Conservation (phyloP, 2,797 vertebrate species). For the Gambusia yucatana region DNA sequence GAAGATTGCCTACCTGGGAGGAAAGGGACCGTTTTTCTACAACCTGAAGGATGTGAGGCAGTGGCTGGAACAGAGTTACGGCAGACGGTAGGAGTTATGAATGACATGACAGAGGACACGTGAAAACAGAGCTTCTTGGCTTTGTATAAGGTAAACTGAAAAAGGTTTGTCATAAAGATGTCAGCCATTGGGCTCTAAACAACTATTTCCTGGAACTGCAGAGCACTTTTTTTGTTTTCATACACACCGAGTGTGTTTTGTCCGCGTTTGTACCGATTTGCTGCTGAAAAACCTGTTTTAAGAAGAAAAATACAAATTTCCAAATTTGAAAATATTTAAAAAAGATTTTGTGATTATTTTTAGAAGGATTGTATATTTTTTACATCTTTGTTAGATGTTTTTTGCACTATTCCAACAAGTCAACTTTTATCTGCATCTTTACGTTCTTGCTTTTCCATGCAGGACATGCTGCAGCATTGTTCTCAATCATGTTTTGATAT, state of each 20-base stretch:
- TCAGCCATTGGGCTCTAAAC: constrained; percentile 14
- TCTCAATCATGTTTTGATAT: constrained; percentile 7
- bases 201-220: constrained; percentile 34
- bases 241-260: constrained; percentile 29
- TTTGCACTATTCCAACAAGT: constrained; percentile 41
- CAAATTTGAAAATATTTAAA: constrained; percentile 3
- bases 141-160: constrained; percentile 33
- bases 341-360: constrained; percentile 7
- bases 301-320: constrained; percentile 13
- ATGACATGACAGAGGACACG: constrained; percentile 68
- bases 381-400: constrained; percentile 15
- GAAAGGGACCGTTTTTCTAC: constrained; percentile 97
- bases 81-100: constrained; percentile 81
- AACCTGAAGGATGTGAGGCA: constrained; percentile 89
- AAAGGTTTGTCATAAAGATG: constrained; percentile 77
- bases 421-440: constrained; percentile 28
- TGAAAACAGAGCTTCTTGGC: constrained; percentile 59
- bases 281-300: constrained; percentile 19
- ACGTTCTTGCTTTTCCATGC: constrained; percentile 11
- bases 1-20: constrained; percentile 94
- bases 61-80: constrained; percentile 93
- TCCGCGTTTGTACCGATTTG: constrained; percentile 5
- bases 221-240: constrained; percentile 21
- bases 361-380: constrained; percentile 6
- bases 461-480: constrained; percentile 1